Conservation (phyloP, 2,113 vertebrate species). For the Patagioenas fasciata region DNA sequence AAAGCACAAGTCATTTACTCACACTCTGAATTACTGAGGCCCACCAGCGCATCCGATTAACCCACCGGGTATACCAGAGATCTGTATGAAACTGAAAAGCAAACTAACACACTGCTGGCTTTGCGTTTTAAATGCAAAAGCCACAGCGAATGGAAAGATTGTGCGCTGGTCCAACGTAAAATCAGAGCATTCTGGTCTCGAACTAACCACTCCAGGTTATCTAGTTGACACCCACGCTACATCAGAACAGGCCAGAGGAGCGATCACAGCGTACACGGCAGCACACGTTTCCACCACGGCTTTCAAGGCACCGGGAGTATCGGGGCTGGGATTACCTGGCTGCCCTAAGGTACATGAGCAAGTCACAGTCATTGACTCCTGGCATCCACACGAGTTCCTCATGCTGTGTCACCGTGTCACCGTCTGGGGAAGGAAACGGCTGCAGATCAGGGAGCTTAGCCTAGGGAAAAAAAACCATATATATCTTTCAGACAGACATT, state of each 20-base stretch:
- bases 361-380: constrained; percentile 96
- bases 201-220: too few species aligned
- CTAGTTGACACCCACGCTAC: accelerated
- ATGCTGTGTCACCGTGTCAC: constrained; percentile 91
- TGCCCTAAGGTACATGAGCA: constrained; percentile 98
- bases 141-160: background rate
- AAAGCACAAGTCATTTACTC: background rate
- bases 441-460: constrained; percentile 97
- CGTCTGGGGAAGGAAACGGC: constrained; percentile 90
- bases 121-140: background rate
- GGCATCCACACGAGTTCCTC: constrained; percentile 99
- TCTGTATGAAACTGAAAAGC: background rate
- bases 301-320: accelerated
- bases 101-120: background rate
- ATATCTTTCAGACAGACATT: background rate
- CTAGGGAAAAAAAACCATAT: constrained; percentile 57
- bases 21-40: background rate
- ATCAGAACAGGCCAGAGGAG: accelerated
- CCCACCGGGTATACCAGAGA: background rate
- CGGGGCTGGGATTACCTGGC: constrained; percentile 82
- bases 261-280: accelerated
- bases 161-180: background rate
- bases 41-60: background rate
- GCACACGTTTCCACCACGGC: accelerated
- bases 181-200: accelerated